Evolutionary conservation across 2,797 vertebrate genomes (phyloP).

Genomic region (Psittacula echo): DNA sequence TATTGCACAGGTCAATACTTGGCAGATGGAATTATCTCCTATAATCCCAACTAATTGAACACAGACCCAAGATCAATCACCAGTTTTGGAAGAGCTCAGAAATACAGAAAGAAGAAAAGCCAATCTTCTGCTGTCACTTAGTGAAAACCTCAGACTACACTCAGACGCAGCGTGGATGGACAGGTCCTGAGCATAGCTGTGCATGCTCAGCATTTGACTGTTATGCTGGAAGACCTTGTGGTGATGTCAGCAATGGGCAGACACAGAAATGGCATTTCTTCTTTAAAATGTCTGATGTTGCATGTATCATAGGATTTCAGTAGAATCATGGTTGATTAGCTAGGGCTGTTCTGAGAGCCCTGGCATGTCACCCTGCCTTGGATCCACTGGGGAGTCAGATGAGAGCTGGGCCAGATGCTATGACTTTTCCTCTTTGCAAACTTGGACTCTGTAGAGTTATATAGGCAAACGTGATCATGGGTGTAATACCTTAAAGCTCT

Average conservation of each 20-base stretch:
- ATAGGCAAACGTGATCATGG: accelerated
- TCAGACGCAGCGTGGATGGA: background rate
- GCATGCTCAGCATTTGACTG: background rate
- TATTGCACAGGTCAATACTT: background rate
- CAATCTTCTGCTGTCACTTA: background rate
- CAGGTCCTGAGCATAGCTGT: background rate
- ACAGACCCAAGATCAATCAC: background rate
- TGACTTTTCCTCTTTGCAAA: background rate
- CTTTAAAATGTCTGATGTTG: background rate
- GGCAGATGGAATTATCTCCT: background rate
- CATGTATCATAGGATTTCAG: accelerated
- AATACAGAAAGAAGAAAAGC: background rate
- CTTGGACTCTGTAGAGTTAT: background rate
- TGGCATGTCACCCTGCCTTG: accelerated
- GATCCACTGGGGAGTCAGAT: background rate
- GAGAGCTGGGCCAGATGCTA: background rate
- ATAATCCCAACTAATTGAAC: background rate
- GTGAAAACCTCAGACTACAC: background rate
- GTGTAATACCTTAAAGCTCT: background rate
- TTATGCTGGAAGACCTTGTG: background rate
- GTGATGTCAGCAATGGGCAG: background rate
- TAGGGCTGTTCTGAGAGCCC: accelerated
- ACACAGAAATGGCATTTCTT: background rate
- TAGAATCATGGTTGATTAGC: background rate
- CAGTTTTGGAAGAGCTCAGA: background rate